Evolutionary conservation across 1,140 invertebrate genomes (phyloP).

Genomic region (Trissolcus basalis): DNA sequence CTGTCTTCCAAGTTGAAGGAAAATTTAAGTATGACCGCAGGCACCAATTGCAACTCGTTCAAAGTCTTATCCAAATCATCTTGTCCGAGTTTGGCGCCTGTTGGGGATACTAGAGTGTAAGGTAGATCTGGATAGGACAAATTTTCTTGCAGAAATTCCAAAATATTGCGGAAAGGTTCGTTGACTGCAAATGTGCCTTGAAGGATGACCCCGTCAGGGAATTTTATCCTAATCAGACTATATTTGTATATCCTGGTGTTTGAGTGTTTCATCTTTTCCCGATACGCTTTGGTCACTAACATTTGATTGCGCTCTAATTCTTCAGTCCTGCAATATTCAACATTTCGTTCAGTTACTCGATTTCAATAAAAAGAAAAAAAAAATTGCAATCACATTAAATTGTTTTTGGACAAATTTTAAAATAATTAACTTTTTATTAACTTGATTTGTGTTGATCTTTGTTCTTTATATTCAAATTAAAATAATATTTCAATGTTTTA

Average conservation of each 20-base stretch:
- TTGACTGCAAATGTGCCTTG: slow-evolving; percentile 91
- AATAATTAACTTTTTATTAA: background rate
- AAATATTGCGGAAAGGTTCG: slow-evolving; percentile 83
- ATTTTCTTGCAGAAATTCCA: slow-evolving; percentile 85
- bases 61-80: slow-evolving; percentile 82
- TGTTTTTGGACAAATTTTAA: slow-evolving; percentile 1
- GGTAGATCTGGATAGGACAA: slow-evolving; percentile 80
- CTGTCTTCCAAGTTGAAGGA: slow-evolving; percentile 77
- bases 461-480: too few species aligned
- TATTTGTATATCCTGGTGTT: slow-evolving; percentile 90
- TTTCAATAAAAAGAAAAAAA: too few species aligned
- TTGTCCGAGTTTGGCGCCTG: slow-evolving; percentile 53
- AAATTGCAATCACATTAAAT: too few species aligned
- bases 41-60: slow-evolving; percentile 83
- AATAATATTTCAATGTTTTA: too few species aligned
- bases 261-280: slow-evolving; percentile 88
- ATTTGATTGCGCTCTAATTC: slow-evolving; percentile 87
- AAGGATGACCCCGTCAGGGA: slow-evolving; percentile 90
- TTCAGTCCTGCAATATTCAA: slow-evolving; percentile 79
- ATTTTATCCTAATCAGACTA: slow-evolving; percentile 87
- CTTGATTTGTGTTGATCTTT: too few species aligned
- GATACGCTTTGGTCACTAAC: slow-evolving; percentile 93
- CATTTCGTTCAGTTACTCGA: too few species aligned
- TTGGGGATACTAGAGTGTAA: slow-evolving; percentile 77
- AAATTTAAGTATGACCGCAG: slow-evolving; percentile 85